Conservation (phyloP, 2,797 vertebrate species). For the Schizopygopsis malacanthus region DNA sequence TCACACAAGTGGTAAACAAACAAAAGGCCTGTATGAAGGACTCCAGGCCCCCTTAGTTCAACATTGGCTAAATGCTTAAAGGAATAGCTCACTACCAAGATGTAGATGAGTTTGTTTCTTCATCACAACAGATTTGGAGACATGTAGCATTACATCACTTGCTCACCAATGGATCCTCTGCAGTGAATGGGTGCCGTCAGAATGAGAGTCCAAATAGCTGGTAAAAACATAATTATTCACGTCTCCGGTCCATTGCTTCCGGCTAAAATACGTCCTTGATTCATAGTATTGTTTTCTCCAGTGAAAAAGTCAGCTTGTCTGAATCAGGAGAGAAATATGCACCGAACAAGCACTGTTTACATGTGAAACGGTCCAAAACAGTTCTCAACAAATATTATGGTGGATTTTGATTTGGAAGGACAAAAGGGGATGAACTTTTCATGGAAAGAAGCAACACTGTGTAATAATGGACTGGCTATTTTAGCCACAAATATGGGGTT, state of each 20-base stretch:
- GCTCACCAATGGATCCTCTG: background rate
- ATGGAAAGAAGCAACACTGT: background rate
- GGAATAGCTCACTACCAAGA: background rate
- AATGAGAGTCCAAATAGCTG: background rate
- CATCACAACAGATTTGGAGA: background rate
- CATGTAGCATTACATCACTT: background rate
- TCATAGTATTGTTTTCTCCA: background rate
- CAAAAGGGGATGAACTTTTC: background rate
- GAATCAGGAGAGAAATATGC: background rate
- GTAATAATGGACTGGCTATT: background rate
- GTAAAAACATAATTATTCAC: background rate
- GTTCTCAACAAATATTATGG: background rate
- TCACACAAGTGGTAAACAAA: conserved; percentile 76
- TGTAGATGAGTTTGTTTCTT: background rate
- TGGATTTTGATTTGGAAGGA: background rate
- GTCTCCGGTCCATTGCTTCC: too few relatives aligned
- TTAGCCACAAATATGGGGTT: background rate
- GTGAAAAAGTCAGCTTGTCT: background rate
- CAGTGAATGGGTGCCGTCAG: background rate
- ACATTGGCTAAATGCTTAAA: conserved; percentile 39
- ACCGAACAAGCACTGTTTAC: too few relatives aligned
- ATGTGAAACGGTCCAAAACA: too few relatives aligned
- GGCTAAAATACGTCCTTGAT: background rate
- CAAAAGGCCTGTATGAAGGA: conserved; percentile 62
- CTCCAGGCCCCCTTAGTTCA: conserved; percentile 46